A percentile compares a stretch with the other conserved stretches of the same genome.
Evolutionary conservation across 2,888 invertebrate species (phyloP).

Genomic region (Arctia plantaginis): DNA sequence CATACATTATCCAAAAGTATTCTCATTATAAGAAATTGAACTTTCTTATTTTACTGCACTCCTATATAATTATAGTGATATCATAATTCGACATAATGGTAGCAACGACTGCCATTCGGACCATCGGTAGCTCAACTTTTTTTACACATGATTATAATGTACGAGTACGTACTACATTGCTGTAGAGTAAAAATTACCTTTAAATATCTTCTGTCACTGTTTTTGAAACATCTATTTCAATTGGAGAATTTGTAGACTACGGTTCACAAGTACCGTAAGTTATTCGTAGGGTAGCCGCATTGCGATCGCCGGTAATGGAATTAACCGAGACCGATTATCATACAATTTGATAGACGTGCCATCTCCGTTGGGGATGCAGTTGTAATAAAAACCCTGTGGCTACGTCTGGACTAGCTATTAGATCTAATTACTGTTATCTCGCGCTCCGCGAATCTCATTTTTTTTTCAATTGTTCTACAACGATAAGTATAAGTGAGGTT

Average conservation of each 20-base stretch:
- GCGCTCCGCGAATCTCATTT: conserved; percentile 48
- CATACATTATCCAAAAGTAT: conserved; percentile 24
- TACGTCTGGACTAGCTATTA: conserved; percentile 58
- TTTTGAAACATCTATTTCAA: not conserved
- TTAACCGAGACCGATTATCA: conserved; percentile 68
- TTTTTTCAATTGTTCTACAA: conserved; percentile 44
- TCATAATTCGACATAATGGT: conserved; percentile 75
- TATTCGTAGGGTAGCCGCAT: conserved; percentile 40
- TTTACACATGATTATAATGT: not conserved
- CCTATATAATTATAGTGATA: conserved; percentile 73
- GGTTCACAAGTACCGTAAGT: conserved; percentile 20
- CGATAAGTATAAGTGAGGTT: conserved; percentile 43
- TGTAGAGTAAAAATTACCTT: conserved; percentile 7
- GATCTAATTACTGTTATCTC: conserved; percentile 68
- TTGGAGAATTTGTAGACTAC: conserved; percentile 18
- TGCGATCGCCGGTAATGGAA: conserved; percentile 63
- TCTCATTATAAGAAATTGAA: conserved; percentile 52
- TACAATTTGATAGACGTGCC: conserved; percentile 70
- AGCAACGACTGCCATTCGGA: conserved; percentile 53
- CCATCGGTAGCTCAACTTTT: conserved; percentile 34
- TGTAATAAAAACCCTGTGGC: conserved; percentile 61
- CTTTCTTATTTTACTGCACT: conserved; percentile 70
- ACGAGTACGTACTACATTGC: not conserved
- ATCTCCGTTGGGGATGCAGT: conserved; percentile 59
- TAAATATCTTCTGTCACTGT: not conserved